These are phyloP conservation scores for Pomacea canaliculata DNA, from an alignment of 2,888 invertebrate genomes.

Conservation along the genomic window DNA sequence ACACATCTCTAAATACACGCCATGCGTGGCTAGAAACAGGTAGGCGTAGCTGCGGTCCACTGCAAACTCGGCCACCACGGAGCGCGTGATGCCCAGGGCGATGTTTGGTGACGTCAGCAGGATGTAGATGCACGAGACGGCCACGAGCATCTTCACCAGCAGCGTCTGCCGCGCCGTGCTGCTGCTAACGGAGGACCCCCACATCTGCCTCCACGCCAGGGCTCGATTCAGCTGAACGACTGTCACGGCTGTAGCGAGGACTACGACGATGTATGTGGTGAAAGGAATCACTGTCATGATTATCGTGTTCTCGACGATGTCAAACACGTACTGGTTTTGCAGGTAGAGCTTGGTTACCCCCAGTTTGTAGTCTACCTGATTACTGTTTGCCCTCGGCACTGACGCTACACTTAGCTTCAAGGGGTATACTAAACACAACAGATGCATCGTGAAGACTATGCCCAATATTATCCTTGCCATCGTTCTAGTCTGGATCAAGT, in stretches of 20 bases:
- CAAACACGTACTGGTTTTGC: not conserved
- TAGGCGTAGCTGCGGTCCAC: slow-evolving; percentile 6
- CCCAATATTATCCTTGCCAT: not conserved
- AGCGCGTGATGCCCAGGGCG: not conserved
- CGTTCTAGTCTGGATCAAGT: not conserved
- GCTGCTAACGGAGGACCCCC: not conserved
- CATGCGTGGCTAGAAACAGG: slow-evolving; percentile 6
- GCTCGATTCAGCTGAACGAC: slow-evolving; percentile 10
- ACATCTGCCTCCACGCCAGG: not conserved
- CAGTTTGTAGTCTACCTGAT: not conserved
- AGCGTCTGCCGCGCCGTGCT: not conserved
- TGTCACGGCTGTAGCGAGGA: slow-evolving; percentile 9
- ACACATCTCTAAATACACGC: not conserved
- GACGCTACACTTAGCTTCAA: not conserved
- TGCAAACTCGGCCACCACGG: not conserved
- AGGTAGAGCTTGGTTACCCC: not conserved
- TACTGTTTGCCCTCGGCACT: not conserved
- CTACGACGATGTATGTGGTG: not conserved
- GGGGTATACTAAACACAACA: not conserved
- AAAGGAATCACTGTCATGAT: slow-evolving; percentile 10
- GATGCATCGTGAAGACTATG: not conserved
- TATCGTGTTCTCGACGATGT: slow-evolving; percentile 9
- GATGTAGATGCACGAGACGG: slow-evolving; percentile 13
- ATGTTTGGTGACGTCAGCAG: slow-evolving; percentile 4
- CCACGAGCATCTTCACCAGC: slow-evolving; percentile 10